Percentiles rank a stretch among this genome's conserved stretches.
These are phyloP conservation scores for Sussaba pulchella DNA, from an alignment of 2,888 invertebrate genomes.

Conservation along the genomic window DNA sequence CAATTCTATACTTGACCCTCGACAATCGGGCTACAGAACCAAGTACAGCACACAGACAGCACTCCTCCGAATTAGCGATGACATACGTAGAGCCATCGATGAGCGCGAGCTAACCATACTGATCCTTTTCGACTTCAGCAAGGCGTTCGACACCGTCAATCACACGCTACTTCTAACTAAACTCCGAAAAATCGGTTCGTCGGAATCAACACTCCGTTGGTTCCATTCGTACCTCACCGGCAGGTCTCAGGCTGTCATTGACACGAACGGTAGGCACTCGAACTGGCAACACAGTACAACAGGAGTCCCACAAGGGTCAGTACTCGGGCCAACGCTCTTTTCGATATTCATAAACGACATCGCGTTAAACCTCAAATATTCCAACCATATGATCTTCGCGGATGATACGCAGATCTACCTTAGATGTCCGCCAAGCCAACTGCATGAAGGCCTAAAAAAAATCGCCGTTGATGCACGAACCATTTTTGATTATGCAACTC, in stretches of 20 bases:
- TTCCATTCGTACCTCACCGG: neutral
- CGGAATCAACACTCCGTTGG: neutral
- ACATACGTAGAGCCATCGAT: neutral
- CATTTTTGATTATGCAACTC: too few species aligned
- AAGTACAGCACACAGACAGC: constrained; percentile 1
- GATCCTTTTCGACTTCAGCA: constrained; percentile 5
- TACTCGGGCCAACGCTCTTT: neutral
- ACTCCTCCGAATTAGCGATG: neutral
- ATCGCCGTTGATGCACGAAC: neutral
- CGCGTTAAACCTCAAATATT: neutral
- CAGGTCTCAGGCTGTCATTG: neutral
- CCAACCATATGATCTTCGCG: neutral
- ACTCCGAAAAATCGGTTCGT: neutral
- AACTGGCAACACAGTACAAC: neutral
- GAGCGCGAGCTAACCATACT: neutral
- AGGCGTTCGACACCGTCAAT: constrained; percentile 3
- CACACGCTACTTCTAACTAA: neutral
- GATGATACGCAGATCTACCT: constrained; percentile 2
- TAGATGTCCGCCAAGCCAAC: neutral
- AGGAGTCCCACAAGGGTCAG: neutral
- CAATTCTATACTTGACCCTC: neutral
- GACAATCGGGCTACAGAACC: neutral
- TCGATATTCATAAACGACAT: neutral
- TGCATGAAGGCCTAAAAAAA: neutral
- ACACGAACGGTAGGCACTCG: neutral